Base-by-base conservation (phyloP, 2,113 vertebrate species). In the Chitala chitala region DNA sequence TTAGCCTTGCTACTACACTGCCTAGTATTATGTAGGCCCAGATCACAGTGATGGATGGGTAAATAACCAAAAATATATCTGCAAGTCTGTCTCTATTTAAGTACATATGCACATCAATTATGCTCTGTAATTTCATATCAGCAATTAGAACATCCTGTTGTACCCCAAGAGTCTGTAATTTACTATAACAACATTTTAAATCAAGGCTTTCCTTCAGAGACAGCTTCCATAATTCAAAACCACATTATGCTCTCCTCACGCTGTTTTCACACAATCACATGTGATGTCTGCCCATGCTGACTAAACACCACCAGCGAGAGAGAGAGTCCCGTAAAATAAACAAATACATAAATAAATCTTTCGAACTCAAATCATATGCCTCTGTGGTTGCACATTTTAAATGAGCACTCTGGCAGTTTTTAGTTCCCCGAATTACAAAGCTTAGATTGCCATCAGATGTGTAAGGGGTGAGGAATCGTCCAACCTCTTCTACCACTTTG, bases 111-210 rank as follows among this genome's bases (percentile, higher is more conserved):
- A 42, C 83, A 83, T 77, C 78, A 80, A 54, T 84, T 84, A 82
- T 76, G 71, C 84, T 82, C 86, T 86, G 83, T 90, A 87, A 90
- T 91, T 91, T 89, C 78, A 84, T 87, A 85, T 80, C 85, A 69
- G 85, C 84, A 89, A 89, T 90, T 90, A 87, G 89, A 90, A 87
- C 78, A 78, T 79, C 77, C 80, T 84, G 81, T 64, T 77, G 79
- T 80, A 83, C 85, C 86, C 86, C 79, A 73, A 38, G 76, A 86
- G 82, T 33, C 72, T 77, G 74, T 79, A 85, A 88, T 89, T 87
- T 85, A 86, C 86, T 74, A 84, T 86, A 85, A 87, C 85, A 86
- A 89, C 81, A 82, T 81, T 85, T 86, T 86, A 90, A 90, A 90
- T 90, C 87, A 87, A 86, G 81, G 54, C 78, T 81, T 87, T 88